Percentiles rank a stretch among this genome's conserved stretches.
Conservation (phyloP, 2,113 vertebrate species). For the Passer montanus region DNA sequence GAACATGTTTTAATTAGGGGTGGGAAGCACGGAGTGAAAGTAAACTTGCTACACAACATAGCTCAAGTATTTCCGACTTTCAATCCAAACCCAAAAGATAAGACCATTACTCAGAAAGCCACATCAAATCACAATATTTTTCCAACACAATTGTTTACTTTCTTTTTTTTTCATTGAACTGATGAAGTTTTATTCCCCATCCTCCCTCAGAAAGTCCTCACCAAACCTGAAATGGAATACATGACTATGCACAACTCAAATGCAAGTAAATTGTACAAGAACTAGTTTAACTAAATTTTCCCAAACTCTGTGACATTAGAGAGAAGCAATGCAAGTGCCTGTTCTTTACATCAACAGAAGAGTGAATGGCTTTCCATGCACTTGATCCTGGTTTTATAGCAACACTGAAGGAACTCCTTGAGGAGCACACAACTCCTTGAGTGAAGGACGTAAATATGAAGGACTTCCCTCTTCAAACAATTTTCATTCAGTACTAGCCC, state of each 20-base stretch:
- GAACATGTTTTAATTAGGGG: slow-evolving; percentile 7
- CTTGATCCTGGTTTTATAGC: not conserved
- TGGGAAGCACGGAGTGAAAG: not conserved
- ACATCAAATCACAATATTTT: not conserved
- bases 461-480: not conserved
- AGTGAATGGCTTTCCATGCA: not conserved
- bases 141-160: not conserved
- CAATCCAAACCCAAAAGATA: not conserved
- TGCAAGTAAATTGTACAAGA: not conserved
- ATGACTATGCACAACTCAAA: not conserved
- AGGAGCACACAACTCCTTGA: not conserved
- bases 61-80: not conserved
- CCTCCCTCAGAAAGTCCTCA: not conserved
- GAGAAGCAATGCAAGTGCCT: not conserved
- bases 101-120: not conserved
- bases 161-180: not conserved
- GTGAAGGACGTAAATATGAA: not conserved
- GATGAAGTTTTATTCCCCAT: not conserved
- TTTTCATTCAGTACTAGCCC: not conserved
- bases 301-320: not conserved
- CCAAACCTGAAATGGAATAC: not conserved
- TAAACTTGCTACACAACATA: not conserved
- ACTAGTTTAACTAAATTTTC: not conserved
- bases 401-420: not conserved
- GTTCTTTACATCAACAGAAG: not conserved